Base-by-base conservation (phyloP, 2,797 vertebrate genomes). In the Simalia tracyae region DNA sequence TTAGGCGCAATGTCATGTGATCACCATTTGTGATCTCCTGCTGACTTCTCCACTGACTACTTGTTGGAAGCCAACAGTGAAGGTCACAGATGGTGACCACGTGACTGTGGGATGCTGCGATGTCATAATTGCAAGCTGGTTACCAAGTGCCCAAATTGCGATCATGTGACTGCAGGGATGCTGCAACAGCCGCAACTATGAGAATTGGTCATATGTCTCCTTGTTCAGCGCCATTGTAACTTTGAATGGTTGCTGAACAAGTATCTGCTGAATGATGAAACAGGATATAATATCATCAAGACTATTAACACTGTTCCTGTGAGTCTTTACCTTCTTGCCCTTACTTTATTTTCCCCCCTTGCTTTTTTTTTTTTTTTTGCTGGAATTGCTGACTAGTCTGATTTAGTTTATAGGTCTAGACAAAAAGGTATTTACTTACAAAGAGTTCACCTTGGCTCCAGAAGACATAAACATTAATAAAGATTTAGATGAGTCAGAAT, bases 401-500 rank as follows among this genome's bases (percentile, higher is more conserved):
- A 0, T 90, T 95, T 94, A 91, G 28, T 63, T 90, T 28, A 81
- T 84, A 72, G 26, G n/a, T 24, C 60, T 92, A 95, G 89, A 94
- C 64, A 95, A 94, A 87, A 91, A 84, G 31, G 87, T 92, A 85
- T 94, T 94, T 88, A 87, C 26, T 0, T 94, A 57, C 59, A 87
- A 57, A 93, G 86, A 64, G 86, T 94, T 94, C 92, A 42, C 88
- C 11, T 93, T 96, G 60, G 60, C 57, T 94, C 90, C 87, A 92
- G 60, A n/a, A 92, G 12, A 63, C 92, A 91, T 31, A 56, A 84
- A 94, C 90, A 50, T 26, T 12, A 89, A 92, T 86, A 93, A 92
- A 93, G 63, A 5, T 91, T 68, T 57, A 24, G 26, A 54, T 42
- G 22, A 6, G 56, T 26, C 60, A 93, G 66, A 84, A 6, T 28